Base-by-base conservation (phyloP, 2,797 vertebrate genomes). In the Microhierax caerulescens region DNA sequence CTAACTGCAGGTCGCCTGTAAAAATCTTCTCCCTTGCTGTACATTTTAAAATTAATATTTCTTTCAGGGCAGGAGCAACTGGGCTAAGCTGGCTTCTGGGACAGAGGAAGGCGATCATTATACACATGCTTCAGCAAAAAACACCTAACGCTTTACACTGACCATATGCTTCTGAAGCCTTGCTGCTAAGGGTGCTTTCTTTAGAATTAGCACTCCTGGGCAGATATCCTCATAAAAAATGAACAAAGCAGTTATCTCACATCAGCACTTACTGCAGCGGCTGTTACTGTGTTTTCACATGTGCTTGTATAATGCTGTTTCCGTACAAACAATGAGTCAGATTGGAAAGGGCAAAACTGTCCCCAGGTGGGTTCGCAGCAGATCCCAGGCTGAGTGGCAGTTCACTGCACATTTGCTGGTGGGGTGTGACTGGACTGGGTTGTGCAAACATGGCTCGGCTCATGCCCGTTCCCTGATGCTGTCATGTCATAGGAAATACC, bases 151-250 rank as follows among this genome's bases (percentile, higher is more conserved):
- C 61, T 81, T 90, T 63, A 32, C 79, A 43, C 45, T 68, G 84
- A 77, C 95, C 85, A 64, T 85, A 88, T 81, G 75, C 75, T 94
- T 63, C 81, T 90, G 90, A 41, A 95, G 68, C 61, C 61, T 73
- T 63, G 11, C 34, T 95, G 79, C 87, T 84, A 15, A 18, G 60
- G 50, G 60, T 30, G 25, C 61, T 59, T 56, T 64, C 12, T 69
- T 88, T 47, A 37, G n/a, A 37, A 45, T 32, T 34, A 84, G 64
- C 48, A 17, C 65, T 92, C 22, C 63, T 51, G 90, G 90, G 85
- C 74, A 69, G 59, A 39, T 41, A 67, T 6, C 47, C 56, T 90
- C 69, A 79, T 92, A 28, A 76, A 48, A 51, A 39, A 19, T 23
- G 23, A 54, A 64, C 21, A 13, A 34, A 54, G 83, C 65, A 6